Percentiles rank a stretch among this genome's conserved stretches.
Evolutionary conservation across 92 coral and sea anemone species (phyloP).

Genomic region (Scolanthus callimorphus): DNA sequence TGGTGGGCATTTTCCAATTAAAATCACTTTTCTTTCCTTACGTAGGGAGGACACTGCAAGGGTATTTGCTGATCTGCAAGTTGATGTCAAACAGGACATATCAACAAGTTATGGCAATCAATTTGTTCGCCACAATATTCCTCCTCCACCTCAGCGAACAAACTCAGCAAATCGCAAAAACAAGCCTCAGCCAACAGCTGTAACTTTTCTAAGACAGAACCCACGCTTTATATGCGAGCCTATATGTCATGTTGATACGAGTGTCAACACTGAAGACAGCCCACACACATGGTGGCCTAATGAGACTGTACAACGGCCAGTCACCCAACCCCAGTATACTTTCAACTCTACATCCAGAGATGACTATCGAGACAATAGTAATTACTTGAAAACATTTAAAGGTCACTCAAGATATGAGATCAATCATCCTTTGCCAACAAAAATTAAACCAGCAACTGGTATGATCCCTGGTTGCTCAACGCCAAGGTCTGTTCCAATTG

Average conservation of each 20-base stretch:
- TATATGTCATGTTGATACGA: constrained; percentile 79
- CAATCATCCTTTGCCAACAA: constrained; percentile 16
- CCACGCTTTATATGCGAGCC: constrained; percentile 92
- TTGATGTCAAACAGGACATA: constrained; percentile 7
- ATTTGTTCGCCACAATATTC: constrained; percentile 65
- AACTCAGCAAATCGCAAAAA: constrained; percentile 75
- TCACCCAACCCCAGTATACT: constrained; percentile 60
- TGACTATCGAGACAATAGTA: constrained; percentile 48
- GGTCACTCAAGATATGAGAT: constrained; percentile 18
- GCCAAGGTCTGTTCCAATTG: constrained; percentile 1
- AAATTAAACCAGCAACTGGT: constrained; percentile 34
- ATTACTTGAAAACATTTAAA: constrained; percentile 19
- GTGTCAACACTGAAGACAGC: constrained; percentile 23
- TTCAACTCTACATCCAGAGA: constrained; percentile 83
- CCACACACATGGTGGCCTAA: constrained; percentile 90
- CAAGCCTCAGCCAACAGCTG: constrained; percentile 91
- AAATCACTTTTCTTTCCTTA: too few species aligned
- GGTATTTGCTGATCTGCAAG: constrained; percentile 73
- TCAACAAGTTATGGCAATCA: constrained; percentile 77
- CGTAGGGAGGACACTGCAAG: constrained; percentile 76
- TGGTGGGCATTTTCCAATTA: too few species aligned
- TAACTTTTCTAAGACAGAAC: constrained; percentile 86
- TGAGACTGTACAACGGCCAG: constrained; percentile 52
- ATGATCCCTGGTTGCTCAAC: constrained; percentile 27
- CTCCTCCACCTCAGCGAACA: constrained; percentile 62